These are phyloP conservation scores for Cryptotermes secundus DNA, from an alignment of 1,140 invertebrate genomes.

Conservation along the genomic window DNA sequence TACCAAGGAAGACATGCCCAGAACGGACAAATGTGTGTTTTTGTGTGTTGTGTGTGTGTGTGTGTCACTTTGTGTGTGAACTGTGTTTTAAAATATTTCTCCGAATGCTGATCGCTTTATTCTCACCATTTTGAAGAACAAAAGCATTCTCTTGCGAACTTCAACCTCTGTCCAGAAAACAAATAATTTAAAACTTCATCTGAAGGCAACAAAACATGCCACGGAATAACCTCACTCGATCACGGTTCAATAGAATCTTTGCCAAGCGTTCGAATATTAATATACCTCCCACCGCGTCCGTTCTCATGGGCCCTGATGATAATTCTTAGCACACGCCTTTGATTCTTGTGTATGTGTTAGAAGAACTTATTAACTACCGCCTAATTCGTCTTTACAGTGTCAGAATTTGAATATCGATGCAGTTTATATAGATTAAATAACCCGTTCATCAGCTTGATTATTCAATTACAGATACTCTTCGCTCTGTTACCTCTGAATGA, in stretches of 20 bases:
- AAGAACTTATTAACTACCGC: too few relatives aligned
- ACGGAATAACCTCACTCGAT: neutral
- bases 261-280: too few relatives aligned
- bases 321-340: too few relatives aligned
- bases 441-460: too few relatives aligned
- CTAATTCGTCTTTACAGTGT: too few relatives aligned
- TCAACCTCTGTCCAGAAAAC: constrained; percentile 14
- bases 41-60: constrained; percentile 25
- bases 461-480: too few relatives aligned
- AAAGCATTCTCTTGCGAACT: neutral
- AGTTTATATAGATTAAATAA: too few relatives aligned
- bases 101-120: constrained; percentile 34
- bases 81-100: constrained; percentile 27
- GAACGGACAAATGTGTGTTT: constrained; percentile 30
- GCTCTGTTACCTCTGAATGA: too few relatives aligned
- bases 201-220: neutral
- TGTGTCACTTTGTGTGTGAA: constrained; percentile 25
- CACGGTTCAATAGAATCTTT: neutral
- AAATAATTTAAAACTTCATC: neutral
- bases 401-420: too few relatives aligned
- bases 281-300: too few relatives aligned
- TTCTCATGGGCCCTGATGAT: too few relatives aligned
- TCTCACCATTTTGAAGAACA: neutral
- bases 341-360: too few relatives aligned
- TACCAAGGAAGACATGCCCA: constrained; percentile 36